phyloP scores from a whole-genome alignment of 2,888 invertebrate species.

The Pollenia angustigena region DNA sequence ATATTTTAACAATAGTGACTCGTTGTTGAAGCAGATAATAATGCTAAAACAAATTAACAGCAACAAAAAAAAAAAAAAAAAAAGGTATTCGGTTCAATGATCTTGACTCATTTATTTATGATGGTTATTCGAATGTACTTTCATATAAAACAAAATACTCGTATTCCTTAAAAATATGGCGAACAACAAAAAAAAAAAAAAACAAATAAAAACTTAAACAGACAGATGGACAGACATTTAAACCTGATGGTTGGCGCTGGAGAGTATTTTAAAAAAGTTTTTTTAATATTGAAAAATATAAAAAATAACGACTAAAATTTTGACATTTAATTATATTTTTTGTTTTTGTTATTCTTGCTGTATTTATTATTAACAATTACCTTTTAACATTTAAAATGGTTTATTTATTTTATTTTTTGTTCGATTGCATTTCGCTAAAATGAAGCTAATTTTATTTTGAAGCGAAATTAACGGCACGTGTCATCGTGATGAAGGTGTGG shows the following conservation, averaged over 20 bases:
- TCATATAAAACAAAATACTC: neutral
- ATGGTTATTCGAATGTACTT: conserved; percentile 2
- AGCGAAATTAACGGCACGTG: conserved; percentile 22
- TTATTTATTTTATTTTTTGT: neutral
- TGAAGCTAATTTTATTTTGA: neutral
- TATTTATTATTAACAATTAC: neutral
- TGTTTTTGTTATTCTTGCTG: conserved; percentile 6
- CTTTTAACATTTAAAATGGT: conserved; percentile 15
- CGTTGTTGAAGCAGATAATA: conserved; percentile 7
- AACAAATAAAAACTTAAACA: neutral
- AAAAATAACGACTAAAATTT: neutral
- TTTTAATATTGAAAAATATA: neutral
- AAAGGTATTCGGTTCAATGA: conserved; percentile 42
- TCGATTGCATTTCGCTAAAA: neutral
- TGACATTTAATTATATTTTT: conserved; percentile 35
- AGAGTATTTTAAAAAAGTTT: neutral
- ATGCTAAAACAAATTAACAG: neutral
- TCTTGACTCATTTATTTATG: conserved; percentile 29
- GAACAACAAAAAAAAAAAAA: neutral
- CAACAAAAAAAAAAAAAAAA: neutral
- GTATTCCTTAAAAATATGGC: neutral
- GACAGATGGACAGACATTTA: conserved; percentile 24
- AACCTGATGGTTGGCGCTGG: conserved; percentile 16
- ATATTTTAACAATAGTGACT: conserved; percentile 32
- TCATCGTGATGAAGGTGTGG: neutral